These are phyloP conservation scores for Ptilodon capucinus DNA, from an alignment of 2,888 invertebrate species.

Conservation along the genomic window DNA sequence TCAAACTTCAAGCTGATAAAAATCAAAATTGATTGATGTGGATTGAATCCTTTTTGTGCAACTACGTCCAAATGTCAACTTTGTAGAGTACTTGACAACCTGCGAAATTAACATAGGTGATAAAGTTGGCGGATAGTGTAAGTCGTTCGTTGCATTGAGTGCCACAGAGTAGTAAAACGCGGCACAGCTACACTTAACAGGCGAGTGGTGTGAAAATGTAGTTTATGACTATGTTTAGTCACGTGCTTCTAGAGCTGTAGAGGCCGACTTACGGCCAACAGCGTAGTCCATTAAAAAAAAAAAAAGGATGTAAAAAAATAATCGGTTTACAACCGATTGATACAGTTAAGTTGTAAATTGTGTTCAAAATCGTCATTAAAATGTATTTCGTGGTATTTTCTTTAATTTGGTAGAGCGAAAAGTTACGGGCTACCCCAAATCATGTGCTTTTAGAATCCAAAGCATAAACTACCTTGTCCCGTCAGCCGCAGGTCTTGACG, in stretches of 20 bases:
- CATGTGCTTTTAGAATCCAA: not conserved
- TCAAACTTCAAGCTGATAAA: no score
- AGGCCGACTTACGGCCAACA: not conserved
- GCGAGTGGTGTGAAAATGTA: not conserved
- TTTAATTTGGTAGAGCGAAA: no score
- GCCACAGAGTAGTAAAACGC: not conserved
- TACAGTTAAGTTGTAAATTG: no score
- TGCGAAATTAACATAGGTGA: constrained; percentile 25
- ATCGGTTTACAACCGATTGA: no score
- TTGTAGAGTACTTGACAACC: constrained; percentile 32
- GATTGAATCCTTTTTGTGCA: no score
- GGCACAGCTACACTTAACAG: not conserved
- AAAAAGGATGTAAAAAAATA: no score
- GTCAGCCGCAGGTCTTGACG: not conserved
- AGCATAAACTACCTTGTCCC: not conserved
- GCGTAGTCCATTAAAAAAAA: no score
- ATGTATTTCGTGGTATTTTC: no score
- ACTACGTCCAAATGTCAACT: no score
- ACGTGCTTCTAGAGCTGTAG: not conserved
- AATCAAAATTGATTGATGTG: no score
- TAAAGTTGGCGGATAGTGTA: not conserved
- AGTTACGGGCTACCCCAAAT: not conserved
- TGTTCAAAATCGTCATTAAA: no score
- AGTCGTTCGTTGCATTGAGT: not conserved
- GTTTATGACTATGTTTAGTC: not conserved